phyloP scores from a whole-genome alignment of 1,140 invertebrate species.

The Pectinophora gossypiella region DNA sequence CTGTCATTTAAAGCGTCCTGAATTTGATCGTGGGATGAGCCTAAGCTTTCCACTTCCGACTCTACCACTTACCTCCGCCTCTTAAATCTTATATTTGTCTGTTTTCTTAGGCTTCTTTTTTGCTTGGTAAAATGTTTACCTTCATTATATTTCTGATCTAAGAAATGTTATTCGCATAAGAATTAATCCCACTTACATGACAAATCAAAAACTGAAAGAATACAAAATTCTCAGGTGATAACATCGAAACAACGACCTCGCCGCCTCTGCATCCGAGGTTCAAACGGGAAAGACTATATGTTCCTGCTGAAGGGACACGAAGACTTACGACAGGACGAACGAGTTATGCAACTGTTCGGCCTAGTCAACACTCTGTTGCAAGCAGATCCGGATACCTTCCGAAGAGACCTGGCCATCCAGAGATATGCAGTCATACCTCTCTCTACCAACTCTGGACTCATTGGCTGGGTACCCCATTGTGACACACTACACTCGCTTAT shows the following conservation, averaged over 20 bases:
- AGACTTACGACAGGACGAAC: conserved; percentile 89
- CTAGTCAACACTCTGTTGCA: conserved; percentile 88
- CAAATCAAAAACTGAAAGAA: too few species aligned
- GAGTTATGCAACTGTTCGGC: conserved; percentile 93
- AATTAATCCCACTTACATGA: too few species aligned
- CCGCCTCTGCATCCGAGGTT: conserved; percentile 94
- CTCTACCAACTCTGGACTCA: conserved; percentile 98
- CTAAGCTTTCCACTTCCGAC: too few species aligned
- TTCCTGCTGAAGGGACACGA: conserved; percentile 98
- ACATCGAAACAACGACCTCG: conserved; percentile 92
- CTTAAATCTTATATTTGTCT: too few species aligned
- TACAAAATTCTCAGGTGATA: conserved; percentile 85
- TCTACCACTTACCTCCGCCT: too few species aligned
- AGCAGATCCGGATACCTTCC: conserved; percentile 83
- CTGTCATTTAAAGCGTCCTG: too few species aligned
- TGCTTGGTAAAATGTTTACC: too few species aligned
- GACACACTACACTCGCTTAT: conserved; percentile 93
- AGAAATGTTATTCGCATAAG: too few species aligned
- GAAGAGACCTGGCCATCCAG: conserved; percentile 81
- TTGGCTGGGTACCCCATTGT: conserved; percentile 94
- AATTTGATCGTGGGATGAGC: too few species aligned
- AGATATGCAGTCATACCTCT: conserved; percentile 96
- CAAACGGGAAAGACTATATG: conserved; percentile 98
- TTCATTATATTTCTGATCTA: too few species aligned
- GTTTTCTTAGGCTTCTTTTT: too few species aligned